Evolutionary conservation across 1,140 invertebrate genomes (phyloP), one percentile per base, ranked within the genome.

Genomic region (Goniozus legneri): DNA sequence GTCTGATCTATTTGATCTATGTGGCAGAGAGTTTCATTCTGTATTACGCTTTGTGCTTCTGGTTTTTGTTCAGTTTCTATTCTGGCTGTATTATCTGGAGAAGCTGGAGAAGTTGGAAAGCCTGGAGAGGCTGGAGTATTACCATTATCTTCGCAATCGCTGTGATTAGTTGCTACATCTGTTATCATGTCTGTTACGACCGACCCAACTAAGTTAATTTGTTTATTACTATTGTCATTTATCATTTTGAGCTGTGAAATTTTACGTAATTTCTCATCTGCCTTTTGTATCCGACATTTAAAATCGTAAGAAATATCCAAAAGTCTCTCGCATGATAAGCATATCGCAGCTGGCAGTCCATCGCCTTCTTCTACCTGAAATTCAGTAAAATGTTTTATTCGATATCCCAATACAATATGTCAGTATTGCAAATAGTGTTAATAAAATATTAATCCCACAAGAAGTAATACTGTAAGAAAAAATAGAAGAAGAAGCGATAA

Each of bases 281-380:
- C 52, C 45, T 61, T 63, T 60, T 78, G 71, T 45, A 75, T 75
- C 44, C 74, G 71, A 33, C 65, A 56, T 56, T 72, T 75, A 42
- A 78, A 78, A 30, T 74, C 51, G 20, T 71, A 76, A 0, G 72
- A 72, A 8, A 73, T 47, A 35, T 75, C 66, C 2, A 76, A 51
- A 24, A 73, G 52, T 41, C 64, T 50, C 7, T 68, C 50, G 53
- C 76, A 78, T 24, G 60, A 56, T 19, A 52, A 52, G 43, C 76
- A 78, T 10, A 77, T 73, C n/a, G 47, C 43, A 19, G 56, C 39
- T n/a, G 76, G 75, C 36, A 77, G 55, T 20, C 71, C 71, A 49
- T 78, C 76, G 18, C 70, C 72, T 50, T 74, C 60, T 44, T 58
- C 37, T 15, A 75, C 46, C 76, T 78, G 50, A 30, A 21, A 24